A percentile compares a stretch with the other conserved stretches of the same genome.
These are phyloP conservation scores for Cryptoprocta ferox DNA, from an alignment of 2,797 vertebrate species.

Conservation along the genomic window DNA sequence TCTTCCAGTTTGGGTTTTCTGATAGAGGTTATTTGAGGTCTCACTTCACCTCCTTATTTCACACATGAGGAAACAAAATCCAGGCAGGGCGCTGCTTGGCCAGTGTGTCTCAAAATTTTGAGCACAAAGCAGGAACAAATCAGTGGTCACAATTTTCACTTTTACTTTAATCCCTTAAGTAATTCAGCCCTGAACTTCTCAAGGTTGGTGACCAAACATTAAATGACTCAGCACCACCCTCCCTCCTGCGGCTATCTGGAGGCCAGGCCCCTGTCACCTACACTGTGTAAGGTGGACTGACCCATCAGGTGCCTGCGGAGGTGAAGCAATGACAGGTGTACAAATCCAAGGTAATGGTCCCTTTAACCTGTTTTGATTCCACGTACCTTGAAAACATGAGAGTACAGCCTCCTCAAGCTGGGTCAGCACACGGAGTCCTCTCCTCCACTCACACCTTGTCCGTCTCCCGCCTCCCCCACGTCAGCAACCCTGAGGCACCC, in stretches of 20 bases:
- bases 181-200: not conserved
- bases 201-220: not conserved
- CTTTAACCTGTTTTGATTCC: not conserved
- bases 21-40: not conserved
- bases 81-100: not conserved
- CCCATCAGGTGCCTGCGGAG: not conserved
- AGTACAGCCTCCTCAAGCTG: too few species aligned
- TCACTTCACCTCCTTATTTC: not conserved
- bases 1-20: not conserved
- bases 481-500: too few species aligned
- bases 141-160: not conserved
- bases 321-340: too few species aligned
- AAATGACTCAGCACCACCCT: not conserved
- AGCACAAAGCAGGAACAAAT: not conserved
- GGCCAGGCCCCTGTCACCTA: rapidly evolving
- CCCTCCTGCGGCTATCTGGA: not conserved
- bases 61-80: not conserved
- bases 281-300: too few species aligned
- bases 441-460: rapidly evolving
- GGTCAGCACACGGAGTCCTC: rapidly evolving
- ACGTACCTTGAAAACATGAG: not conserved
- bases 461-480: rapidly evolving
- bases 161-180: not conserved
- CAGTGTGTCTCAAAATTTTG: not conserved
- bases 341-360: not conserved